These are phyloP conservation scores for Mactra quadrangularis DNA, from an alignment of 1,140 invertebrate species.

Conservation along the genomic window DNA sequence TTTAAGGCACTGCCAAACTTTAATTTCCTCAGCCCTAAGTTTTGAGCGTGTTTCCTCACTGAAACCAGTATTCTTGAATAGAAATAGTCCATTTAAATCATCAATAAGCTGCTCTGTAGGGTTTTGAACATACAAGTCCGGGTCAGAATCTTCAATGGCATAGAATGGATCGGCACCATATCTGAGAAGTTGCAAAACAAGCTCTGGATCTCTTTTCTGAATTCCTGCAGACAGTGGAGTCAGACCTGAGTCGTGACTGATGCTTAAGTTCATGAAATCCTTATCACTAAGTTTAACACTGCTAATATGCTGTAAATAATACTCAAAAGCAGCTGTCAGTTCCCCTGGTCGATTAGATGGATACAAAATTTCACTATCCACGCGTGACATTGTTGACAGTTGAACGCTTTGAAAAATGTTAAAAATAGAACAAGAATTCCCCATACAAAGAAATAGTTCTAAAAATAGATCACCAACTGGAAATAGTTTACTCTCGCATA, in stretches of 20 bases:
- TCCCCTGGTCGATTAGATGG: neutral
- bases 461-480: slow-evolving; percentile 56
- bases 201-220: slow-evolving; percentile 33
- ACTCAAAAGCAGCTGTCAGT: slow-evolving; percentile 33
- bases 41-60: slow-evolving; percentile 23
- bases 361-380: slow-evolving; percentile 39
- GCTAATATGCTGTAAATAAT: slow-evolving; percentile 48
- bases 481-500: slow-evolving; percentile 46
- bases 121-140: slow-evolving; percentile 18
- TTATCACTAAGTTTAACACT: neutral
- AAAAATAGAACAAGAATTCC: slow-evolving; percentile 44
- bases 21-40: slow-evolving; percentile 30
- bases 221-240: slow-evolving; percentile 37
- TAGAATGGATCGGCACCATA: slow-evolving; percentile 53
- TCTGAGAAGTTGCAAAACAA: slow-evolving; percentile 41
- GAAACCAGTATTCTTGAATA: slow-evolving; percentile 54
- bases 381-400: slow-evolving; percentile 7
- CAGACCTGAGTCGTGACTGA: slow-evolving; percentile 14
- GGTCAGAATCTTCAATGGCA: neutral
- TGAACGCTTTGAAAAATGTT: slow-evolving; percentile 26
- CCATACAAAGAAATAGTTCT: slow-evolving; percentile 51
- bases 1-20: slow-evolving; percentile 28
- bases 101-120: slow-evolving; percentile 51
- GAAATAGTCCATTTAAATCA: slow-evolving; percentile 57
- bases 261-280: slow-evolving; percentile 20